A percentile compares a stretch with the other conserved stretches of the same genome.
These are phyloP conservation scores for Cinclus mexicanus DNA, from an alignment of 2,113 vertebrate genomes.

Conservation along the genomic window DNA sequence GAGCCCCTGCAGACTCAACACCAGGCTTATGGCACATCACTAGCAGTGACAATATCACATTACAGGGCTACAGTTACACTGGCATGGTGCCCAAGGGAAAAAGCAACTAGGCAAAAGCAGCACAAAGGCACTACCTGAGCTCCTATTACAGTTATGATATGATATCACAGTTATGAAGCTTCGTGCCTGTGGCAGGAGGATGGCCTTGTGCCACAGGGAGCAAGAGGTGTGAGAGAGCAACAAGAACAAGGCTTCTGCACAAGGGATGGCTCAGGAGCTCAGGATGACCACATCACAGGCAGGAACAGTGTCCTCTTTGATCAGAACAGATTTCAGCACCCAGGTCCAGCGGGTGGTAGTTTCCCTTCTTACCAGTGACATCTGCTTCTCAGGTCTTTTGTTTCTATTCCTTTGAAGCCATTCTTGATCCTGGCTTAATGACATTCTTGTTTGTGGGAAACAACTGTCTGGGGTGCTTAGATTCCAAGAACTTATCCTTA, in stretches of 20 bases:
- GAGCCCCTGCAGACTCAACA: background rate
- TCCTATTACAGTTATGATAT: background rate
- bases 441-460: background rate
- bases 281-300: background rate
- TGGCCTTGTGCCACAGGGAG: background rate
- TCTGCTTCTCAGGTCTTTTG: background rate
- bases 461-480: background rate
- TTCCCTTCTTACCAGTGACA: background rate
- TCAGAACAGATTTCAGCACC: background rate
- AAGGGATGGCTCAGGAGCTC: background rate
- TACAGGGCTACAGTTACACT: background rate
- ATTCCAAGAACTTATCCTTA: background rate
- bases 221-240: background rate
- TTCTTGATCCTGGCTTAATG: background rate
- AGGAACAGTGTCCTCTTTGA: background rate
- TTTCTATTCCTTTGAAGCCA: background rate
- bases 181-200: background rate
- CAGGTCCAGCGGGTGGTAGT: background rate
- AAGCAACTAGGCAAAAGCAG: background rate
- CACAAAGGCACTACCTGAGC: background rate
- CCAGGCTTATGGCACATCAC: background rate
- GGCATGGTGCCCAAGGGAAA: background rate
- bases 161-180: background rate
- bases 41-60: background rate
- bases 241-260: background rate